These are phyloP conservation scores for Paramuricea clavata DNA, from an alignment of 92 coral and sea anemone genomes.

Conservation along the genomic window DNA sequence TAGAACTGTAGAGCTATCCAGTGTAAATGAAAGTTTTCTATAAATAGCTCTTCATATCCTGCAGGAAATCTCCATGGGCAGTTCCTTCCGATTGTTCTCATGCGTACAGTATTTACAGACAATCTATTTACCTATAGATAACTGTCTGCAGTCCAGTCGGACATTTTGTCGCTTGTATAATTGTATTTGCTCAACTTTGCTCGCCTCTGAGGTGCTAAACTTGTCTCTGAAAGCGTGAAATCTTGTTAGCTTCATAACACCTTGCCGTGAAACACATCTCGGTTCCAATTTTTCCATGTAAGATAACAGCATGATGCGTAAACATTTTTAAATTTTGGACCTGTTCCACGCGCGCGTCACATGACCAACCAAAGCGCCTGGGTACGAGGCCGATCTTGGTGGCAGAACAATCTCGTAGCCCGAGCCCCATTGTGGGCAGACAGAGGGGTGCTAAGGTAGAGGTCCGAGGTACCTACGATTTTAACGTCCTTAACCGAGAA, in stretches of 20 bases:
- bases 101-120: background rate
- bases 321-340: too few relatives aligned
- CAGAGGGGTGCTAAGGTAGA: too few relatives aligned
- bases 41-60: background rate
- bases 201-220: background rate
- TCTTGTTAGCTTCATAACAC: background rate
- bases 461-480: too few relatives aligned
- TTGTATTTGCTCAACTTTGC: background rate
- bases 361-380: too few relatives aligned
- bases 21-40: background rate
- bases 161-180: background rate
- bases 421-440: too few relatives aligned
- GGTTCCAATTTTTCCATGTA: too few relatives aligned
- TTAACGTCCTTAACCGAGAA: too few relatives aligned
- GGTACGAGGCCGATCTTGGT: too few relatives aligned
- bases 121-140: background rate
- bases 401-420: too few relatives aligned
- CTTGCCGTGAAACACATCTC: background rate
- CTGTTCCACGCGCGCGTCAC: too few relatives aligned
- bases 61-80: background rate
- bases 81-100: background rate
- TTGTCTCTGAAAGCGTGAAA: background rate
- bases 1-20: background rate
- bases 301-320: too few relatives aligned
- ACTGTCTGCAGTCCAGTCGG: background rate